phyloP scores from a whole-genome alignment of 2,113 vertebrate genomes.

The Peromyscus leucopus region DNA sequence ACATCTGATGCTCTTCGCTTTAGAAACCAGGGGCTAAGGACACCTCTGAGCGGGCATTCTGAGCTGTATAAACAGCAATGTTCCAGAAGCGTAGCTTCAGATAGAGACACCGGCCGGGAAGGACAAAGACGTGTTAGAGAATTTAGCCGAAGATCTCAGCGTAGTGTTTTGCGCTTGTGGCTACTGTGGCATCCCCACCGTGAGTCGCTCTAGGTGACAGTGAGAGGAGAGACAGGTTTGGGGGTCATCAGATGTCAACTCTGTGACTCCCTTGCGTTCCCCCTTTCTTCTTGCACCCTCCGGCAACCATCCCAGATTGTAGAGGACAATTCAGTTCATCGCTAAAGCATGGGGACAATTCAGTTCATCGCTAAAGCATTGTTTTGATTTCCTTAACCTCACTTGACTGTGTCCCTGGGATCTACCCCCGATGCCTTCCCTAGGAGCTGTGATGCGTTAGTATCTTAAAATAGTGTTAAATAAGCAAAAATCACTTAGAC shows the following conservation, averaged over 20 bases:
- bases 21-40: not conserved
- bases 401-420: not conserved
- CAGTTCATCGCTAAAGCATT: not conserved
- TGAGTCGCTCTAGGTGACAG: not conserved
- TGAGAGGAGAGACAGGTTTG: not conserved
- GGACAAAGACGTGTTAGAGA: not conserved
- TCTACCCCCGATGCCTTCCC: not conserved
- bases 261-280: not conserved
- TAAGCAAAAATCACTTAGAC: not conserved
- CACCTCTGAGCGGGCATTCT: not conserved
- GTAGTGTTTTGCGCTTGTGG: not conserved
- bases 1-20: not conserved
- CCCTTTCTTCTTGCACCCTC: not conserved
- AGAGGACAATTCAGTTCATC: constrained; percentile 1
- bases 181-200: not conserved
- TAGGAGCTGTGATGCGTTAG: not conserved
- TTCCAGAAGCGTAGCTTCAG: not conserved
- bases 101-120: not conserved
- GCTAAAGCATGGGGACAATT: not conserved
- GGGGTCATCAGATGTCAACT: not conserved
- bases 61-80: not conserved
- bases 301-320: not conserved
- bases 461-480: constrained; percentile 2
- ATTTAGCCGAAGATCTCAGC: not conserved
- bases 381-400: constrained; percentile 27